Percentiles rank a stretch among this genome's conserved stretches.
Conservation (phyloP, 2,797 vertebrate species). For the Threskiornis aethiopicus region DNA sequence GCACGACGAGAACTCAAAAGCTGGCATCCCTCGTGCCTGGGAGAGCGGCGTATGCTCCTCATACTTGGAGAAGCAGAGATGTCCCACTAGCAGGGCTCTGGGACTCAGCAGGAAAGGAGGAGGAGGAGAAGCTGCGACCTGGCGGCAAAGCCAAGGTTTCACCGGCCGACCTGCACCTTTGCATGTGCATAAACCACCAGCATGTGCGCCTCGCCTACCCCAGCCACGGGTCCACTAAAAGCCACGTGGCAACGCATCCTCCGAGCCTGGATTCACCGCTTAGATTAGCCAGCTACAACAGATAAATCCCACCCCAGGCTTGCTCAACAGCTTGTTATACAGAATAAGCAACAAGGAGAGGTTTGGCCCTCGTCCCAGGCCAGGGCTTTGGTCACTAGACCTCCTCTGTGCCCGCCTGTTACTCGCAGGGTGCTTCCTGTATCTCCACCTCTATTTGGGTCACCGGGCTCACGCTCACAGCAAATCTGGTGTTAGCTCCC, state of each 20-base stretch:
- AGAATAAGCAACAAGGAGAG: neutral
- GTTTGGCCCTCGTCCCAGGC: neutral
- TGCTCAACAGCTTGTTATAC: neutral
- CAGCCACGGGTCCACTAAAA: neutral
- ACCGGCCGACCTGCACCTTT: neutral
- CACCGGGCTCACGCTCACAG: neutral
- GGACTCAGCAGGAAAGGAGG: neutral
- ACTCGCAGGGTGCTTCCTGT: neutral
- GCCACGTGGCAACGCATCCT: accelerated
- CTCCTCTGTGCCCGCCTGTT: neutral
- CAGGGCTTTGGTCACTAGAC: neutral
- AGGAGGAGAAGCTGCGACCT: neutral
- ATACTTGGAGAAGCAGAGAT: neutral
- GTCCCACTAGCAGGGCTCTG: neutral
- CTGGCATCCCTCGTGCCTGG: neutral
- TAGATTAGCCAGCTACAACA: neutral
- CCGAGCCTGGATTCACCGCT: neutral
- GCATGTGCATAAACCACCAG: neutral
- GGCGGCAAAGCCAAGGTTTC: neutral
- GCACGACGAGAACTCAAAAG: neutral
- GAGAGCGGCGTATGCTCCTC: accelerated
- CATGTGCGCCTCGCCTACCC: neutral
- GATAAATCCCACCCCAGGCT: neutral
- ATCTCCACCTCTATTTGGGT: neutral
- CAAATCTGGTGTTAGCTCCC: constrained; percentile 5